A percentile compares a stretch with the other conserved stretches of the same genome.
Evolutionary conservation across 2,888 invertebrate species (phyloP).

Genomic region (Sericinus montela): DNA sequence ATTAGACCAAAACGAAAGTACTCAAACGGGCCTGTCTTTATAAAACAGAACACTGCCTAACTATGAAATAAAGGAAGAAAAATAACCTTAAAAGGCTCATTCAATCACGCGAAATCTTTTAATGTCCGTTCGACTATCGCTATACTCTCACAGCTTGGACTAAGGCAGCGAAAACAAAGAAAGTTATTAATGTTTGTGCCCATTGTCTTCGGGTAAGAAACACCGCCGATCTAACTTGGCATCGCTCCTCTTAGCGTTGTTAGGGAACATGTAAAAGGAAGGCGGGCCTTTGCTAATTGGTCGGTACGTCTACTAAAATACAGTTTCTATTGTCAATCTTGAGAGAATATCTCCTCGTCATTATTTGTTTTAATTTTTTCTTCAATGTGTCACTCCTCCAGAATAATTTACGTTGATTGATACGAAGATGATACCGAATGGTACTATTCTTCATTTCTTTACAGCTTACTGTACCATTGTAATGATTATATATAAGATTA

Average conservation of each 20-base stretch:
- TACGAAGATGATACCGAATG: not conserved
- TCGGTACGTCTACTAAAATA: constrained; percentile 54
- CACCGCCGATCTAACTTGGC: constrained; percentile 41
- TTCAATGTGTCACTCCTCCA: constrained; percentile 28
- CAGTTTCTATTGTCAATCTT: constrained; percentile 56
- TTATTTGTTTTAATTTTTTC: constrained; percentile 28
- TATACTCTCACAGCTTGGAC: constrained; percentile 25
- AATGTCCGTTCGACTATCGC: constrained; percentile 34
- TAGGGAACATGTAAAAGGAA: constrained; percentile 25
- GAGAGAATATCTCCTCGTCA: constrained; percentile 40
- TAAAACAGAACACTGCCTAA: too few species aligned
- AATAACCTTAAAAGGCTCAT: too few species aligned
- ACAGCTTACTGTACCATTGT: too few species aligned
- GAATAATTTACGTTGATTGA: constrained; percentile 29
- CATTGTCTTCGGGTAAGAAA: constrained; percentile 64
- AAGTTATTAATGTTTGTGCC: constrained; percentile 72
- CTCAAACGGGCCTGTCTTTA: too few species aligned
- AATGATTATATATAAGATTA: too few species aligned
- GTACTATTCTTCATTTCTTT: too few species aligned
- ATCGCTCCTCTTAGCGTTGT: constrained; percentile 24
- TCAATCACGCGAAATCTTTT: constrained; percentile 31
- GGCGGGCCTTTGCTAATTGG: constrained; percentile 40
- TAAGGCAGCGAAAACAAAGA: constrained; percentile 57
- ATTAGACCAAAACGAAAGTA: too few species aligned
- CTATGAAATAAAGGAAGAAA: too few species aligned